Conservation (phyloP, 1,140 invertebrate species). For the Diorhabda carinulata region DNA sequence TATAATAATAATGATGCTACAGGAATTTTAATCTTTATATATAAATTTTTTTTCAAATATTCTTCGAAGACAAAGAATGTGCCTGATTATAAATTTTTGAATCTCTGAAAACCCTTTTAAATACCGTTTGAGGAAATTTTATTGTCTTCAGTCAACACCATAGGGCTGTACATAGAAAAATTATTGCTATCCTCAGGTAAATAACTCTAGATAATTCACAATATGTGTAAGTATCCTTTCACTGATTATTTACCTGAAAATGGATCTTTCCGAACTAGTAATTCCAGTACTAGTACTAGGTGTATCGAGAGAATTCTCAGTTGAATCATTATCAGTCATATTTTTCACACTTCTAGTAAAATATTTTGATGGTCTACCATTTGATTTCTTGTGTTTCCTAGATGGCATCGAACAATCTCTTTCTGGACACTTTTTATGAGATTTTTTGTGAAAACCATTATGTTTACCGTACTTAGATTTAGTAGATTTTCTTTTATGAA, state of each 20-base stretch:
- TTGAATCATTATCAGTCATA: conserved; percentile 28
- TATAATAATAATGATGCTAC: no score
- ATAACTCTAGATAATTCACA: no score
- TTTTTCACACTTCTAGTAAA: conserved; percentile 33
- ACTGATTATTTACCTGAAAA: conserved; percentile 45
- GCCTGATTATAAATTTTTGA: no score
- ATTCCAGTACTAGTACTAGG: conserved; percentile 58
- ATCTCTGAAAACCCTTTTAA: no score
- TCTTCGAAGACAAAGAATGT: no score
- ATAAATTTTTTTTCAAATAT: no score
- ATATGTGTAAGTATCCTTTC: no score
- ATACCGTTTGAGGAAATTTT: no score
- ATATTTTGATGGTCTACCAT: conserved; percentile 29
- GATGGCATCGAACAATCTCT: not conserved
- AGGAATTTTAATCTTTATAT: no score
- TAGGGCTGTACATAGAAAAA: no score
- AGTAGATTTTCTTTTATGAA: conserved; percentile 6
- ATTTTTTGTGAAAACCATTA: conserved; percentile 10
- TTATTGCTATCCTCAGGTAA: no score
- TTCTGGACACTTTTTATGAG: conserved; percentile 9
- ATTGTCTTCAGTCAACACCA: no score
- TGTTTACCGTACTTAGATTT: conserved; percentile 14
- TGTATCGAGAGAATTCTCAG: conserved; percentile 41
- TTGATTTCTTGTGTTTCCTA: conserved; percentile 1
- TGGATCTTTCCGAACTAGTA: conserved; percentile 46